phyloP scores from a whole-genome alignment of 2,113 vertebrate species.

The Notothenia rossii region DNA sequence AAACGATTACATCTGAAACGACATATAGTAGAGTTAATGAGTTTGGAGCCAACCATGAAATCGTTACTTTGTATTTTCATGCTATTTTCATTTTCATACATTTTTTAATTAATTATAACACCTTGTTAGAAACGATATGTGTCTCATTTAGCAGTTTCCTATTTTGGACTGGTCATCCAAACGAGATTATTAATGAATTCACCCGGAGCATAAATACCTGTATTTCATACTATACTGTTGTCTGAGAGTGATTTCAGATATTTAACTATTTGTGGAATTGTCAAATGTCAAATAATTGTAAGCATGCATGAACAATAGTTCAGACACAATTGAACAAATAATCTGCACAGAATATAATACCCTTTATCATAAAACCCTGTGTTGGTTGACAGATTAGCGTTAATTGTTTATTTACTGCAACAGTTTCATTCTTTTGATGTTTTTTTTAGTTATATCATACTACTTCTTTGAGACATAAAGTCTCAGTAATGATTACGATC shows the following conservation, averaged over 20 bases:
- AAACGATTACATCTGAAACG: background rate
- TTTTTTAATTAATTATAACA: too few relatives aligned
- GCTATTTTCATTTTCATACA: too few relatives aligned
- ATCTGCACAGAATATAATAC: background rate
- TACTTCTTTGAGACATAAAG: background rate
- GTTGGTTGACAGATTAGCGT: background rate
- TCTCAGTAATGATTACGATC: background rate
- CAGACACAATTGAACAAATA: background rate
- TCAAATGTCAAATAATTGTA: background rate
- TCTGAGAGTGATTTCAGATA: background rate
- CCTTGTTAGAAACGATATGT: background rate
- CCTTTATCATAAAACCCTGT: background rate
- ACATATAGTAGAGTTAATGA: too few relatives aligned
- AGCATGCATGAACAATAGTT: too few relatives aligned
- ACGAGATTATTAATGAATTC: background rate
- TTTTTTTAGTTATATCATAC: background rate
- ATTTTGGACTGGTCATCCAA: too few relatives aligned
- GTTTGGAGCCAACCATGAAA: too few relatives aligned
- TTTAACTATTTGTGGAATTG: background rate
- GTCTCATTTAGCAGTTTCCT: background rate
- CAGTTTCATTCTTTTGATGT: background rate
- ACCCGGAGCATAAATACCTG: background rate
- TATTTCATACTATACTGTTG: background rate
- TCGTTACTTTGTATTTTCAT: background rate
- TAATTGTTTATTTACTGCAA: background rate